A percentile compares a stretch with the other conserved stretches of the same genome.
These are phyloP conservation scores for Leucoma salicis DNA, from an alignment of 2,888 invertebrate species.

Conservation along the genomic window DNA sequence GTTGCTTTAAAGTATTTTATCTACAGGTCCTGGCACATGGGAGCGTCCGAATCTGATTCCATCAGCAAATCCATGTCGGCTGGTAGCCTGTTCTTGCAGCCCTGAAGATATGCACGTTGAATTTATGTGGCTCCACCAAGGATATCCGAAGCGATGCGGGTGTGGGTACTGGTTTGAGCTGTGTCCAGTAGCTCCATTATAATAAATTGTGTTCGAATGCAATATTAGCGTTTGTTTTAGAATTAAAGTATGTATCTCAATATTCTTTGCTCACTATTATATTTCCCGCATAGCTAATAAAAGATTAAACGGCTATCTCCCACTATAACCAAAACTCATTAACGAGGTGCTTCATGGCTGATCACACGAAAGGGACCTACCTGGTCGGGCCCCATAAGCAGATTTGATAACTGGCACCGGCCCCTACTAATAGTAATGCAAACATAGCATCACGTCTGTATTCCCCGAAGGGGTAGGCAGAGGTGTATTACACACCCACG, in stretches of 20 bases:
- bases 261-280: too few relatives aligned
- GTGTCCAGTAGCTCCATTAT: slow-evolving; percentile 59
- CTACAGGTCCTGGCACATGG: slow-evolving; percentile 83
- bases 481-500: too few relatives aligned
- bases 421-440: too few relatives aligned
- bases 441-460: too few relatives aligned
- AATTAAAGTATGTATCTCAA: not conserved
- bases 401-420: too few relatives aligned
- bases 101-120: slow-evolving; percentile 67
- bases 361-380: too few relatives aligned
- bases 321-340: not conserved
- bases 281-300: too few relatives aligned
- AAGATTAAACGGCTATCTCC: too few relatives aligned
- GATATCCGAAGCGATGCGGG: slow-evolving; percentile 64
- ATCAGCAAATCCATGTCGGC: slow-evolving; percentile 84
- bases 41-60: slow-evolving; percentile 88
- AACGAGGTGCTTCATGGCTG: too few relatives aligned
- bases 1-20: too few relatives aligned
- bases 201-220: not conserved
- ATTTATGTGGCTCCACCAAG: slow-evolving; percentile 65
- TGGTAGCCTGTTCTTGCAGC: slow-evolving; percentile 89
- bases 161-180: slow-evolving; percentile 75
- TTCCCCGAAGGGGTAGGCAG: too few relatives aligned
- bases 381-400: too few relatives aligned
- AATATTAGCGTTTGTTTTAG: not conserved